Conservation (phyloP, 2,113 vertebrate genomes). For the Thymallus thymallus region DNA sequence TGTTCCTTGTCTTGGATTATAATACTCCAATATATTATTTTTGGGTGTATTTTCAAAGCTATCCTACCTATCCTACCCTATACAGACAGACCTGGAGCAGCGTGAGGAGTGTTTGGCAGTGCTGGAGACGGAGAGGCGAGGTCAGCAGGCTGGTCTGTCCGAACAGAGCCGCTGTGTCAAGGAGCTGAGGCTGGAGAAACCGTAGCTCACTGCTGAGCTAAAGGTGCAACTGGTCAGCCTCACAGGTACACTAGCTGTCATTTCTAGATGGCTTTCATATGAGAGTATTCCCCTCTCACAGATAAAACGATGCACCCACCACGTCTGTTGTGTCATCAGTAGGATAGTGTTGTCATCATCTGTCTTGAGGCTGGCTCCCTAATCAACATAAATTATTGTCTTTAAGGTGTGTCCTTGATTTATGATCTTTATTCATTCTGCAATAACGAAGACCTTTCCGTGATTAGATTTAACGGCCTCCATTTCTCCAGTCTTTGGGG, state of each 20-base stretch:
- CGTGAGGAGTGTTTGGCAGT: slow-evolving; percentile 66
- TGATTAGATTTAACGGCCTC: slow-evolving; percentile 13
- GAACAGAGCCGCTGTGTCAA: slow-evolving; percentile 64
- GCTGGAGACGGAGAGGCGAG: slow-evolving; percentile 70
- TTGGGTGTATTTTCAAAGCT: neutral
- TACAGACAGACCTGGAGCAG: slow-evolving; percentile 68
- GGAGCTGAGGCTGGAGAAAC: slow-evolving; percentile 72
- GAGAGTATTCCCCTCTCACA: neutral
- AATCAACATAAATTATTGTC: too few relatives aligned
- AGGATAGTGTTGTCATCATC: neutral
- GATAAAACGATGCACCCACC: too few relatives aligned
- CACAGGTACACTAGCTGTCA: slow-evolving; percentile 60
- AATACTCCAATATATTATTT: neutral
- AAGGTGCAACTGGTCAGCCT: slow-evolving; percentile 68
- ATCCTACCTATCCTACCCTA: slow-evolving; percentile 12
- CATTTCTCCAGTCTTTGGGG: slow-evolving; percentile 22
- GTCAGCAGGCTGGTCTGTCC: slow-evolving; percentile 64
- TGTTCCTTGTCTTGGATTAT: neutral
- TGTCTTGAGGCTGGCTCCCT: too few relatives aligned
- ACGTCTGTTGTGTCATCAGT: neutral
- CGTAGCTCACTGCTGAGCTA: slow-evolving; percentile 70
- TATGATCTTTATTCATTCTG: neutral
- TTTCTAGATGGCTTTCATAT: neutral
- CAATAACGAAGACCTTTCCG: neutral
- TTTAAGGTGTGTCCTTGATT: too few relatives aligned